A percentile compares a stretch with the other conserved stretches of the same genome.
Conservation (phyloP, 2,888 invertebrate species). For the Tachystola acroxantha region DNA sequence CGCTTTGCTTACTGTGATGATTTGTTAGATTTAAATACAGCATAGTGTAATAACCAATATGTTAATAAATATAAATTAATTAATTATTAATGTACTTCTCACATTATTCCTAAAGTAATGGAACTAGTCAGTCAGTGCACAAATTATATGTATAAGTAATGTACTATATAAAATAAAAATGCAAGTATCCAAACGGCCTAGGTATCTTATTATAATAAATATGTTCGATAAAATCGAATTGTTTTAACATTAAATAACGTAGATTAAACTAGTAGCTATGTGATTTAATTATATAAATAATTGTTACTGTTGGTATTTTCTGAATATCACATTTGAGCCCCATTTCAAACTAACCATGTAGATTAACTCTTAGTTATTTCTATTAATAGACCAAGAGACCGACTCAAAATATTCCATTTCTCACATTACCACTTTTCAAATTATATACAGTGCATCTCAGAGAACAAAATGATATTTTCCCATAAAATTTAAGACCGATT, state of each 20-base stretch:
- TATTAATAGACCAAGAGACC: too few relatives aligned
- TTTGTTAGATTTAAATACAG: background rate
- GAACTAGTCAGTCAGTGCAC: constrained; percentile 4
- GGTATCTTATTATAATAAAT: too few relatives aligned
- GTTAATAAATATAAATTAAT: background rate
- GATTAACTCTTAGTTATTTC: too few relatives aligned
- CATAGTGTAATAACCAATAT: background rate
- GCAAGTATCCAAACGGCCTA: constrained; percentile 67
- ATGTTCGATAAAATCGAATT: constrained; percentile 8
- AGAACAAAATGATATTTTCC: too few relatives aligned
- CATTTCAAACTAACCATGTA: constrained; percentile 49
- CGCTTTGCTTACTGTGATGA: constrained; percentile 4
- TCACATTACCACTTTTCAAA: too few relatives aligned
- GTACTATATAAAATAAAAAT: constrained; percentile 5
- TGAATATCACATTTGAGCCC: constrained; percentile 57
- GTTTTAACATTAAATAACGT: background rate
- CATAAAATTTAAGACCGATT: too few relatives aligned
- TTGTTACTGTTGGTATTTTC: constrained; percentile 38
- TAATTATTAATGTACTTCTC: background rate
- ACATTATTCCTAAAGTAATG: background rate
- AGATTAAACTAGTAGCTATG: background rate
- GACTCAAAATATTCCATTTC: too few relatives aligned
- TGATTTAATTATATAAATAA: constrained; percentile 8
- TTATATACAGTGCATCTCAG: too few relatives aligned
- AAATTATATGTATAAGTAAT: background rate